Base-by-base conservation (phyloP, 2,888 invertebrate species). In the Meteorus colon region DNA sequence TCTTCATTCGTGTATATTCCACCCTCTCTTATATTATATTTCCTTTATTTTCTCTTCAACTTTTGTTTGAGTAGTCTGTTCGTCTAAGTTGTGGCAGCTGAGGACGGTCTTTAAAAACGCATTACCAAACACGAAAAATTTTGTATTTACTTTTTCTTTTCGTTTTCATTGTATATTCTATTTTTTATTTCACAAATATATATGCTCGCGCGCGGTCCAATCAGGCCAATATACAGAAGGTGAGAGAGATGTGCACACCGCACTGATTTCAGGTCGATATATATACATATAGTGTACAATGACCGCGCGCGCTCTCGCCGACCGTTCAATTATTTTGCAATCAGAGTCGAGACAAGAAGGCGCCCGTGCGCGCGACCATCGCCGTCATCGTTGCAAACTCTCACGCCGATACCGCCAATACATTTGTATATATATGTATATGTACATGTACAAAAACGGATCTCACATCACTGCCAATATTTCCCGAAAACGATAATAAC, bases 321-420 rank as follows among this genome's bases (percentile, higher is more conserved):
- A 87, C 85, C 87, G 83, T 87, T 89, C 89, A 89, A 89, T 89
- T 89, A 89, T 89, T 88, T 89, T 85, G 88, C 89, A 87, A 89
- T 89, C 88, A 89, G 83, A 85, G 82, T 29, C 59, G 19, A 29
- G 41, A 31, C 63, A 77, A 82, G 82, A 83, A 82, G 79, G 83
- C 81, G 69, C 68, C 68, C 60, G 45, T 59, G 67, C 37, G 60
- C 66, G 66, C 55, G 67, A 41, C 48, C 74, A 31, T 70, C 41
- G 48, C 67, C 48, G 59, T 76, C 69, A 41, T 48, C n/a, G 48
- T 55, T 55, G 10, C n/a, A 4, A 19, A 55, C 55, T 55, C 76
- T 69, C 65, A 69, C 69, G 45, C 55, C 59, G 12, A 41, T 63
- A 48, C 72, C 55, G 12, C 31, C 74, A 37, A 77, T 72, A 75